Evolutionary conservation across 2,113 vertebrate genomes (phyloP).

Genomic region (Maccullochella peelii): DNA sequence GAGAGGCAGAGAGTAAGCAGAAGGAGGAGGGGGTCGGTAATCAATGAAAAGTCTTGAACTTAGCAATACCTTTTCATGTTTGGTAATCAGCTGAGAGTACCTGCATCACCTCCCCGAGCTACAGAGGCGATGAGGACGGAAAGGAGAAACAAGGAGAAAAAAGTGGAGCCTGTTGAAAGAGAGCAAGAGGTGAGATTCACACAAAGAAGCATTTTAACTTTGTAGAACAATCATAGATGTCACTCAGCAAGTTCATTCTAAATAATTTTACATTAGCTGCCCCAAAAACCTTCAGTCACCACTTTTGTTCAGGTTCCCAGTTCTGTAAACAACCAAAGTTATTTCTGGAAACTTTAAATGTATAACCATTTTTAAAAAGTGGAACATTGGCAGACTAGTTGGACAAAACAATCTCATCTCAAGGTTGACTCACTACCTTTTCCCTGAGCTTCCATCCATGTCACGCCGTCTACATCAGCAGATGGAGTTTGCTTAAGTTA

Average conservation of each 20-base stretch:
- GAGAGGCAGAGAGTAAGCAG: slow-evolving; percentile 71
- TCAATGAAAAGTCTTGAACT: slow-evolving; percentile 81
- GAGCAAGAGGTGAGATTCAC: slow-evolving; percentile 4
- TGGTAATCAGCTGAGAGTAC: slow-evolving; percentile 80
- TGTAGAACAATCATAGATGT: background rate
- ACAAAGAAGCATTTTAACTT: background rate
- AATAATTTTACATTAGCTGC: background rate
- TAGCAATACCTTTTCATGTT: slow-evolving; percentile 83
- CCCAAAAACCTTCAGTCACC: background rate
- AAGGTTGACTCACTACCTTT: background rate
- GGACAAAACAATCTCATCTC: background rate
- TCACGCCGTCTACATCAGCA: background rate
- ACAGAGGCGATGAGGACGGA: slow-evolving; percentile 31
- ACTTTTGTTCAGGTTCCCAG: background rate
- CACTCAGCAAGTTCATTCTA: background rate
- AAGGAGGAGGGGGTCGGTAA: slow-evolving; percentile 57
- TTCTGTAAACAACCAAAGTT: background rate
- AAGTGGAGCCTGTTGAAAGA: slow-evolving; percentile 1
- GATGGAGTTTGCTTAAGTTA: background rate
- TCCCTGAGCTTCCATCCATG: background rate
- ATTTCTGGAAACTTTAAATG: background rate
- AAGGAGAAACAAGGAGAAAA: slow-evolving; percentile 19
- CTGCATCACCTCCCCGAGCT: slow-evolving; percentile 62
- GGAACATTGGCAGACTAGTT: background rate
- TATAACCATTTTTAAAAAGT: background rate